A percentile compares a stretch with the other conserved stretches of the same genome.
phyloP scores from a whole-genome alignment of 1,140 invertebrate species.

The Megathymus violae region DNA sequence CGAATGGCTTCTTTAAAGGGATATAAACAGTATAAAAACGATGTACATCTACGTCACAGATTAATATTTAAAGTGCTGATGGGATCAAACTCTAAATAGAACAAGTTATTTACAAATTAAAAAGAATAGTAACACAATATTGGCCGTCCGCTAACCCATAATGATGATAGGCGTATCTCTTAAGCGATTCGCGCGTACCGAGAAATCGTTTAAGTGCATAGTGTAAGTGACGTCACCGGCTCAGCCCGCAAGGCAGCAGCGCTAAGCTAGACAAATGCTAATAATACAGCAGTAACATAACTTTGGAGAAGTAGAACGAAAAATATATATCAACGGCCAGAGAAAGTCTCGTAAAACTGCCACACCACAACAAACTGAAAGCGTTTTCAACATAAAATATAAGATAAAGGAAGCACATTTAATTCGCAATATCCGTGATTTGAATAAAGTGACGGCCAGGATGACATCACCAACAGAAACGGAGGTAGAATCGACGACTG shows the following conservation, averaged over 20 bases:
- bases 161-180: conserved; percentile 42
- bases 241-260: conserved; percentile 14
- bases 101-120: too few species aligned
- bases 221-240: conserved; percentile 39
- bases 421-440: conserved; percentile 29
- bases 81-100: neutral
- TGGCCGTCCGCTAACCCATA: conserved; percentile 11
- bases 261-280: conserved; percentile 16
- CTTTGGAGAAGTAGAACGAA: conserved; percentile 11
- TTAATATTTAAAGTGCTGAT: neutral
- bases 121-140: too few species aligned
- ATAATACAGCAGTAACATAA: conserved; percentile 6
- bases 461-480: conserved; percentile 35
- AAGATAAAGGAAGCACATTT: conserved; percentile 10
- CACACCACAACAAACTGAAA: conserved; percentile 13
- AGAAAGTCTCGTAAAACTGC: conserved; percentile 30
- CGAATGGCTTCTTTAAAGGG: neutral
- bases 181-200: conserved; percentile 45
- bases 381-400: conserved; percentile 26
- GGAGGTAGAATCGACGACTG: conserved; percentile 14
- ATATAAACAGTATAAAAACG: too few species aligned
- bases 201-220: conserved; percentile 60
- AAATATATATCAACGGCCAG: conserved; percentile 22
- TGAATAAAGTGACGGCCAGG: conserved; percentile 35
- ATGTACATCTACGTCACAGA: too few species aligned